Base-by-base conservation (phyloP, 35 echinoderm and acorn worm species). In the Amphiura filiformis region DNA sequence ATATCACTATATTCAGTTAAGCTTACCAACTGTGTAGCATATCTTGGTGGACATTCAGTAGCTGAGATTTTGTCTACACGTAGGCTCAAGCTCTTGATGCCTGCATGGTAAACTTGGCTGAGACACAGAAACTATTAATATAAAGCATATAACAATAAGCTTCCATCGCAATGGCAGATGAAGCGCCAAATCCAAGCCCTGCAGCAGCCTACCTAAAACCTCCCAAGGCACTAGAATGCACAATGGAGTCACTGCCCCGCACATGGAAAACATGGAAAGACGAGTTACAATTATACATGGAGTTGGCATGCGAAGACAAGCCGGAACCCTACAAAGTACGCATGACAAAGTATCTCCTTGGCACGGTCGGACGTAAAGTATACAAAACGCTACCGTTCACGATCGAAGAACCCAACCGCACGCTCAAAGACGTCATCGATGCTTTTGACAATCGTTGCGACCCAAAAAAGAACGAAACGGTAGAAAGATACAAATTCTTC, bases 311-410 rank as follows among this genome's bases (percentile, higher is more conserved):
- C 28, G 64, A 35, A 35, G 23, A 36, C 35, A 65, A 76, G n/a
- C n/a, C 3, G 17, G 34, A 86, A 33, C 0, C 37, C 37, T 41
- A 38, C 13, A 76, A 87, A 31, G 75, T 87, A 2, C 37, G 77
- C 18, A 87, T 87, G 84, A n/a, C 77, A 9, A 12, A 40, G 31
- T 87, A 87, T 65, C 39, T 87, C 20, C 20, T 77, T 77, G 84
- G 84, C 28, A 5, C 1, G 75, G 39, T 0, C 31, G 84, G 84
- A 1, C 23, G 84, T 18, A 31, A 76, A n/a, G 35, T 87, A 13
- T 87, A 87, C 33, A 28, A 87, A n/a, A 78, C 84, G 9, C 32
- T 77, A 18, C 14, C 75, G 35, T 38, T 44, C 1, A 70, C 28
- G 26, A 70, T 13, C 17, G 7, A 70, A 23, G 26, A n/a, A 65